Conservation (phyloP, 2,888 invertebrate genomes). For the Anagyrus pseudococci region DNA sequence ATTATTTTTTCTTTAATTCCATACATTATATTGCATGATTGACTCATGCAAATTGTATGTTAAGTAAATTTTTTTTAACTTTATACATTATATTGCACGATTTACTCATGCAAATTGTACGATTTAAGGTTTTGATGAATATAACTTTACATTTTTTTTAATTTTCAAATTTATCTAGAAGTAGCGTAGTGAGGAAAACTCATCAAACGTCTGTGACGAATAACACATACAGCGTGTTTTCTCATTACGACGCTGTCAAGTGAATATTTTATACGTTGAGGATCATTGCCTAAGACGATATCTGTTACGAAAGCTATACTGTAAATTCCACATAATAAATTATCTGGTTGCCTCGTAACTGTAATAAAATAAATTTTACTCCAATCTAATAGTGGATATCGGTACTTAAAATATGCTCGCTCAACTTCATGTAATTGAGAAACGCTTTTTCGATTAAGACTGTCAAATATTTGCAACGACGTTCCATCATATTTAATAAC, state of each 20-base stretch:
- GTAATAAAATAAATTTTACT: neutral
- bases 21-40: too few relatives aligned
- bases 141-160: too few relatives aligned
- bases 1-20: too few relatives aligned
- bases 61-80: too few relatives aligned
- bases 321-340: neutral
- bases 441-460: neutral
- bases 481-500: neutral
- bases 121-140: too few relatives aligned
- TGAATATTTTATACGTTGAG: neutral
- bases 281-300: neutral
- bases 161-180: too few relatives aligned
- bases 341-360: neutral
- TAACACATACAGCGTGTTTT: neutral
- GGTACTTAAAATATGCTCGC: neutral
- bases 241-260: neutral
- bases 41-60: too few relatives aligned
- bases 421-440: neutral
- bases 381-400: neutral
- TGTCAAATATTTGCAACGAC: neutral
- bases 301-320: neutral
- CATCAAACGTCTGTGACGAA: too few relatives aligned
- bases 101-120: too few relatives aligned
- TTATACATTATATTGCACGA: too few relatives aligned
- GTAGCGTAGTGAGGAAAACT: too few relatives aligned